phyloP scores from a whole-genome alignment of 2,888 invertebrate species.

The Amphipoea oculea region DNA sequence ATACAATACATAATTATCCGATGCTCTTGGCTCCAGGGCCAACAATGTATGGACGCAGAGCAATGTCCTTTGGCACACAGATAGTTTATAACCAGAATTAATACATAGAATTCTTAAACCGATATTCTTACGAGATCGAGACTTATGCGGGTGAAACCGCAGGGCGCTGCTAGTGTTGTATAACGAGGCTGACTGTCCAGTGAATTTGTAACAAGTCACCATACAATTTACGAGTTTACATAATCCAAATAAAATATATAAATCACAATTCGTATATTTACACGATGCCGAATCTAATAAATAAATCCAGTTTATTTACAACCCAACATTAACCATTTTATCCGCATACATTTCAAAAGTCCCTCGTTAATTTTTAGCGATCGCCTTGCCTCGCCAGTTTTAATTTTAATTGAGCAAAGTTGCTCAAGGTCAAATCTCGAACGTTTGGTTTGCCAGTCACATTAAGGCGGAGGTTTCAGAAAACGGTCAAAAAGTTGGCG shows the following conservation, averaged over 20 bases:
- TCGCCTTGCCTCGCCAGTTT: slow-evolving; percentile 16
- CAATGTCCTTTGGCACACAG: too few species aligned
- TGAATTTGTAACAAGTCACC: slow-evolving; percentile 2
- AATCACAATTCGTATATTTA: slow-evolving; percentile 35
- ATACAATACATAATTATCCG: too few species aligned
- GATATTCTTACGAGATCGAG: too few species aligned
- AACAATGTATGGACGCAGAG: too few species aligned
- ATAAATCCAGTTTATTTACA: slow-evolving; percentile 32
- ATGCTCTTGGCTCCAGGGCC: too few species aligned
- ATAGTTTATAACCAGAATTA: too few species aligned
- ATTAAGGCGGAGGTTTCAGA: too few species aligned
- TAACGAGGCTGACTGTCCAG: background rate
- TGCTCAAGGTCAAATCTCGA: slow-evolving; percentile 11
- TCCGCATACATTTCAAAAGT: slow-evolving; percentile 16
- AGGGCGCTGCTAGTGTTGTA: too few species aligned
- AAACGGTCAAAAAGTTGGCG: too few species aligned
- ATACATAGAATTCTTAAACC: too few species aligned
- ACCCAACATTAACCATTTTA: slow-evolving; percentile 21
- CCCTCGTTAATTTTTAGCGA: slow-evolving; percentile 29
- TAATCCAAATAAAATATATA: slow-evolving; percentile 19
- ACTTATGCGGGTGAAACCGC: too few species aligned
- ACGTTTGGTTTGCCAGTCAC: background rate
- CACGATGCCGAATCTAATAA: slow-evolving; percentile 6
- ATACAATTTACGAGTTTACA: slow-evolving; percentile 32
- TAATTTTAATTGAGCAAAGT: slow-evolving; percentile 51